These are phyloP conservation scores for Andrena haemorrhoa DNA, from an alignment of 2,888 invertebrate species.

Conservation along the genomic window DNA sequence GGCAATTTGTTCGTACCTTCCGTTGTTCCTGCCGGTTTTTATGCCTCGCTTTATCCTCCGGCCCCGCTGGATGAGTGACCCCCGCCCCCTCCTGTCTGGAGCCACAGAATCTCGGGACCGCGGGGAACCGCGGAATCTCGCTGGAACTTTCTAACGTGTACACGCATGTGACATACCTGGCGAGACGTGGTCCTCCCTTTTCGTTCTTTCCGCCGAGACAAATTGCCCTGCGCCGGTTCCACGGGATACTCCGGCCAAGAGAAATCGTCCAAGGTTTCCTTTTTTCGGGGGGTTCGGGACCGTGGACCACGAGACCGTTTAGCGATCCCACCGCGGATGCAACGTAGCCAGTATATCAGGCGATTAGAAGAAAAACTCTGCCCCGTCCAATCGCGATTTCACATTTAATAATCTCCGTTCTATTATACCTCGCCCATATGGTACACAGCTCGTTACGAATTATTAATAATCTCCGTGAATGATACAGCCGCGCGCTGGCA, in stretches of 20 bases:
- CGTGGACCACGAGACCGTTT: neutral
- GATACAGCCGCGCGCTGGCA: neutral
- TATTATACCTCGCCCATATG: neutral
- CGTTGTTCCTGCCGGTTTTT: slow-evolving; percentile 38
- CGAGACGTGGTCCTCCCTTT: slow-evolving; percentile 37
- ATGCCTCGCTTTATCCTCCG: slow-evolving; percentile 24
- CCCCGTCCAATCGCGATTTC: neutral
- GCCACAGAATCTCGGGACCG: slow-evolving; percentile 24
- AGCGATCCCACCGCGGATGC: neutral
- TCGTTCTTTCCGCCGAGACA: slow-evolving; percentile 62
- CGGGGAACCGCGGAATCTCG: slow-evolving; percentile 53
- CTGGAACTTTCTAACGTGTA: slow-evolving; percentile 55
- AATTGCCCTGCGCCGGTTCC: slow-evolving; percentile 58
- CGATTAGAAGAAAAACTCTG: neutral
- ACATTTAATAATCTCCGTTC: slow-evolving; percentile 8
- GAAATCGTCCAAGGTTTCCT: slow-evolving; percentile 27
- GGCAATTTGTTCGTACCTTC: slow-evolving; percentile 34
- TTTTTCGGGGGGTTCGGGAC: neutral
- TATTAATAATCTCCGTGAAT: neutral
- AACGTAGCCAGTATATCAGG: neutral
- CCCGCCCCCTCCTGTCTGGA: neutral
- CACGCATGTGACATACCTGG: slow-evolving; percentile 59
- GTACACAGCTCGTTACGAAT: slow-evolving; percentile 12
- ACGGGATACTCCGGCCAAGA: slow-evolving; percentile 14
- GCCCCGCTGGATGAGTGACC: neutral